A percentile compares a stretch with the other conserved stretches of the same genome.
These are phyloP conservation scores for Drosophila burlai DNA, from an alignment of 1,140 invertebrate genomes.

Conservation along the genomic window DNA sequence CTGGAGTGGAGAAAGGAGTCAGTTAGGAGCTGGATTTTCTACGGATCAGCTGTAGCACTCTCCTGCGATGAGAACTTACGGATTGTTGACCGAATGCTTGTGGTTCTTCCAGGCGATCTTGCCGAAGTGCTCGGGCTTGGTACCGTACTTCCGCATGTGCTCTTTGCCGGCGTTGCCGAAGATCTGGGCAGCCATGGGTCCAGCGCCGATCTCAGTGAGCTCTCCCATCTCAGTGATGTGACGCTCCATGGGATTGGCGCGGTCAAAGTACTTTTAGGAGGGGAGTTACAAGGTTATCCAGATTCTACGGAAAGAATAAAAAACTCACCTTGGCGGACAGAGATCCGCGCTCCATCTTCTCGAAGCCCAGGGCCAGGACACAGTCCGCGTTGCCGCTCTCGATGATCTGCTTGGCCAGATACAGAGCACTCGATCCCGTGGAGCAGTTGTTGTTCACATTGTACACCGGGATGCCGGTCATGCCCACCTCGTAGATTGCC, in stretches of 20 bases:
- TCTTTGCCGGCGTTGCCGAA: constrained; percentile 98
- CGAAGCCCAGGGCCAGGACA: constrained; percentile 97
- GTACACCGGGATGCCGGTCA: constrained; percentile 98
- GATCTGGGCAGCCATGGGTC: constrained; percentile 96
- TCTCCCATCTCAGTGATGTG: constrained; percentile 95
- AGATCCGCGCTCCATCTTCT: constrained; percentile 98
- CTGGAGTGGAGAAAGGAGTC: constrained; percentile 59
- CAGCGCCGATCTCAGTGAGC: constrained; percentile 90
- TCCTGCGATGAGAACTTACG: constrained; percentile 87
- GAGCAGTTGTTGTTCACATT: constrained; percentile 99
- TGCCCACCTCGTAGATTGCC: constrained; percentile 96
- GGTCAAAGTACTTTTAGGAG: constrained; percentile 89
- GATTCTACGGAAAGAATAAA: rapidly evolving
- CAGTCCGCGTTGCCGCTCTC: constrained; percentile 95
- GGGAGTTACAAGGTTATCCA: background rate
- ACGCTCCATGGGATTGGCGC: constrained; percentile 97
- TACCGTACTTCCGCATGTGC: constrained; percentile 98
- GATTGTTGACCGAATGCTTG: constrained; percentile 98
- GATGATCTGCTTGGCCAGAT: constrained; percentile 95
- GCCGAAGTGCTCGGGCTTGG: constrained; percentile 96
- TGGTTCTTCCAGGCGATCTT: constrained; percentile 99
- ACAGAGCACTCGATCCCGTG: constrained; percentile 96
- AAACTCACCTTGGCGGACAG: constrained; percentile 89
- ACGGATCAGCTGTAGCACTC: background rate
- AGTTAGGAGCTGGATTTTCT: constrained; percentile 84